Evolutionary conservation across 2,888 invertebrate genomes (phyloP).

Genomic region (Scaeva pyrastri): DNA sequence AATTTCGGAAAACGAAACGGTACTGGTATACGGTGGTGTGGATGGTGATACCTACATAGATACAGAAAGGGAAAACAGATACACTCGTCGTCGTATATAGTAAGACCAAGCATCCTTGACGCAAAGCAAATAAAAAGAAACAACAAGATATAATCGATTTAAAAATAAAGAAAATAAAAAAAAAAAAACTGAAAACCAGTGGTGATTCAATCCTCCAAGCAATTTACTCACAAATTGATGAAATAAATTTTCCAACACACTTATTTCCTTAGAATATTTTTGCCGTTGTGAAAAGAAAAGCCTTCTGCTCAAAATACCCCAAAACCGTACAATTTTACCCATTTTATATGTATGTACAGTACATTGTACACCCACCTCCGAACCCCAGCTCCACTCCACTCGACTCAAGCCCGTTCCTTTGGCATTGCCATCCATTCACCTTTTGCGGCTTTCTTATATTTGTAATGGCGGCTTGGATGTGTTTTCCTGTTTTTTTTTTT

Average conservation of each 20-base stretch:
- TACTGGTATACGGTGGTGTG: background rate
- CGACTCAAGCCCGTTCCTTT: background rate
- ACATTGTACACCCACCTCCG: too few species aligned
- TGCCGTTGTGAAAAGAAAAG: slow-evolving; percentile 6
- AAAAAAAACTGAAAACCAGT: slow-evolving; percentile 67
- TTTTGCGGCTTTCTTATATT: slow-evolving; percentile 37
- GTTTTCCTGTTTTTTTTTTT: slow-evolving; percentile 39
- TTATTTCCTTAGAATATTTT: slow-evolving; percentile 77
- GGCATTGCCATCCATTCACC: slow-evolving; percentile 32
- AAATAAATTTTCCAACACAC: slow-evolving; percentile 83
- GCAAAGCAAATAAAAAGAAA: slow-evolving; percentile 25
- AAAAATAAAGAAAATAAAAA: slow-evolving; percentile 56
- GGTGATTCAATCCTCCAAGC: slow-evolving; percentile 81
- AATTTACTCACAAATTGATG: slow-evolving; percentile 83
- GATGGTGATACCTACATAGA: too few species aligned
- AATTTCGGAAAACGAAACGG: too few species aligned
- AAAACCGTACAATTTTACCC: slow-evolving; percentile 18
- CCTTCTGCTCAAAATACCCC: slow-evolving; percentile 37
- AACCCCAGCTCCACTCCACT: background rate
- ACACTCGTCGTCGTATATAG: background rate
- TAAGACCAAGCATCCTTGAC: slow-evolving; percentile 15
- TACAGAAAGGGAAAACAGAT: slow-evolving; percentile 6
- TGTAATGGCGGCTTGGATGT: slow-evolving; percentile 52
- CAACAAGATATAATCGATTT: slow-evolving; percentile 72
- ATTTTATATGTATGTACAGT: too few species aligned